Evolutionary conservation across 2,113 vertebrate species (phyloP), one percentile per base, ranked within the genome.

Genomic region (Thymallus thymallus): DNA sequence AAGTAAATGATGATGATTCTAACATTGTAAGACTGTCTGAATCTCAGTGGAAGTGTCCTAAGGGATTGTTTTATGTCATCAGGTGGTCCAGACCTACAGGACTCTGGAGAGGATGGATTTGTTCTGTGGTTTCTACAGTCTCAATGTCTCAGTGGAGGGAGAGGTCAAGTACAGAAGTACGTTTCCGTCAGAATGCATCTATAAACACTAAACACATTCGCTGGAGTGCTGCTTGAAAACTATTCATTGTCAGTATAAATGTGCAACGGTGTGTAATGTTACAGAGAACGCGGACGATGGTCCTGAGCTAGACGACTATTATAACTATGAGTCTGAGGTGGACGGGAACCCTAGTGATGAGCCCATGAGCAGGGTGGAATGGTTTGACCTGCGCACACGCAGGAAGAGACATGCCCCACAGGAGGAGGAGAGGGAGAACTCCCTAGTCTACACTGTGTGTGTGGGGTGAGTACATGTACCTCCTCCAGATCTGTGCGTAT

Each of bases 371-470:
- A 30, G 51, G 62, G 77, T 89, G 6, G 88, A 89, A 30, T 92
- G 88, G 91, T 90, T 92, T 78, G 91, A 92, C 68, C 86, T 91
- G 32, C 90, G 2, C 45, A 88, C 29, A 5, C 91, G 92, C 71
- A 90, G 85, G 23, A 91, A 81, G 81, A 88, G 92, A 68, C 80
- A 89, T n/a, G 68, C 72, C 14, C 58, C 9, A 0, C 6, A 60
- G 56, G 23, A 61, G 10, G 68, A 61, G 12, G 63, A 58, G 14
- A 89, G 84, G 76, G 71, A 79, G 77, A 75, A 69, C 75, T 61
- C 58, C 0, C 76, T 93, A 41, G 65, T 79, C 9, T 93, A 93
- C 71, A 89, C 84, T 65, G 58, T 92, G 70, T 93, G 92, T 46
- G 81, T 86, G 23, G 88, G 91, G 92, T 93, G 80, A 58, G 88